These are phyloP conservation scores for Marcusenius ussheri DNA, from an alignment of 2,113 vertebrate genomes.

Conservation along the genomic window DNA sequence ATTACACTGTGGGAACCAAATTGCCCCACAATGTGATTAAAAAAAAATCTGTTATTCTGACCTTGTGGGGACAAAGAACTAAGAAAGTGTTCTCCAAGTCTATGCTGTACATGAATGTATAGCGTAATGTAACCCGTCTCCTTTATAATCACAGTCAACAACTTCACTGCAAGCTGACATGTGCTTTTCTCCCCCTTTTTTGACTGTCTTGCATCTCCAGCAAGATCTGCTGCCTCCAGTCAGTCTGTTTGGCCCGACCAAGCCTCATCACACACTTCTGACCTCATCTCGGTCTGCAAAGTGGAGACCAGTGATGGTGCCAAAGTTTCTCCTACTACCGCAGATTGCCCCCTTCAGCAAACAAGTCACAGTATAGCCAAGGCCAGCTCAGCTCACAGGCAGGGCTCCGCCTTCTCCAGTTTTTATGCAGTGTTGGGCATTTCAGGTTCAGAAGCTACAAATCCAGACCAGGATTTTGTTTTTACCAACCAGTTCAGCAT, in stretches of 20 bases:
- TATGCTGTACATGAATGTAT: background rate
- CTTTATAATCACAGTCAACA: background rate
- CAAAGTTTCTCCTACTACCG: background rate
- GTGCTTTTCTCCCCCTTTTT: background rate
- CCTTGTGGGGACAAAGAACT: background rate
- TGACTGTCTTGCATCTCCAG: background rate
- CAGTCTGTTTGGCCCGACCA: background rate
- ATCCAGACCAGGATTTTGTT: too few relatives aligned
- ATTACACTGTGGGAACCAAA: background rate
- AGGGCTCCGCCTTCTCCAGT: background rate
- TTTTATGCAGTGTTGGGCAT: too few relatives aligned
- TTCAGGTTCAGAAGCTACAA: too few relatives aligned
- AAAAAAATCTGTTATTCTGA: background rate
- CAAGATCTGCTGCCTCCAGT: background rate
- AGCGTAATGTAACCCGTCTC: background rate
- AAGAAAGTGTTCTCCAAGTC: background rate
- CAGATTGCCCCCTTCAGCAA: background rate
- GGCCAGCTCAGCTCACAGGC: background rate
- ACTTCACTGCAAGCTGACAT: background rate
- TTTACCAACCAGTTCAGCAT: too few relatives aligned
- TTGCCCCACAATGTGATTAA: background rate
- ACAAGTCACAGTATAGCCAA: background rate
- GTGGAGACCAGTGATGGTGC: background rate
- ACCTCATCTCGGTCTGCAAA: constrained; percentile 8
- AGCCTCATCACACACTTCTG: background rate